Evolutionary conservation across 2,888 invertebrate genomes (phyloP).

Genomic region (Mesorhabditis spiculigera): DNA sequence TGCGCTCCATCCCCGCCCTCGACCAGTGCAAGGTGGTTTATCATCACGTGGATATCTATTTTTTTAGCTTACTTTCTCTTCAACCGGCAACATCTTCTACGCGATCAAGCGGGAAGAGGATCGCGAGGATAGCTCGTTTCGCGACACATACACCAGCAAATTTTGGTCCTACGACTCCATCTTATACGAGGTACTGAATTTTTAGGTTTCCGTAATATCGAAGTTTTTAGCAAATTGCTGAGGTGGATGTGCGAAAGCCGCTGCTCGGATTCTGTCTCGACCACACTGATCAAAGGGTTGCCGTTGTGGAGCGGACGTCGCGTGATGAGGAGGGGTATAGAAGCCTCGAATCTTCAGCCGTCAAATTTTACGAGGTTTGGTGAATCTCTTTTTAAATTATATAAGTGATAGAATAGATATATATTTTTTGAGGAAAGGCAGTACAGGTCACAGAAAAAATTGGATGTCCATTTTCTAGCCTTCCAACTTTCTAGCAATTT

Average conservation of each 20-base stretch:
- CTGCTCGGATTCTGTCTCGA: slow-evolving; percentile 83
- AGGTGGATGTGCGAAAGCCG: slow-evolving; percentile 84
- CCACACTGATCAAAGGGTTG: slow-evolving; percentile 79
- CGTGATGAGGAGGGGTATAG: slow-evolving; percentile 11
- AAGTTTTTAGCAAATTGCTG: slow-evolving; percentile 67
- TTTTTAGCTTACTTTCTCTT: slow-evolving; percentile 8
- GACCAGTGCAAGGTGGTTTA: slow-evolving; percentile 87
- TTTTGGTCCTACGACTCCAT: slow-evolving; percentile 90
- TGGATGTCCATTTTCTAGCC: too few species aligned
- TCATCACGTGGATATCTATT: slow-evolving; percentile 73
- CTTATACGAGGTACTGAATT: slow-evolving; percentile 69
- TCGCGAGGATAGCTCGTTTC: slow-evolving; percentile 10
- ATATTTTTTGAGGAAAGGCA: too few species aligned
- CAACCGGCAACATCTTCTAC: slow-evolving; percentile 25
- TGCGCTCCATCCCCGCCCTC: slow-evolving; percentile 87
- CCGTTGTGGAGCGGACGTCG: slow-evolving; percentile 73
- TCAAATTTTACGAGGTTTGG: slow-evolving; percentile 13
- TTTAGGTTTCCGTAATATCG: slow-evolving; percentile 49
- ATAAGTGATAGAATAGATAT: too few species aligned
- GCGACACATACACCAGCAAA: slow-evolving; percentile 13
- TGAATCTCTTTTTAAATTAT: too few species aligned
- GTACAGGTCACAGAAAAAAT: too few species aligned
- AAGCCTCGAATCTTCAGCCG: slow-evolving; percentile 14
- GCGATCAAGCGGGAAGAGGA: slow-evolving; percentile 13
- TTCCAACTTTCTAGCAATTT: not conserved